phyloP scores from a whole-genome alignment of 2,113 vertebrate genomes.

The Cryptomyrus ogoouensis region DNA sequence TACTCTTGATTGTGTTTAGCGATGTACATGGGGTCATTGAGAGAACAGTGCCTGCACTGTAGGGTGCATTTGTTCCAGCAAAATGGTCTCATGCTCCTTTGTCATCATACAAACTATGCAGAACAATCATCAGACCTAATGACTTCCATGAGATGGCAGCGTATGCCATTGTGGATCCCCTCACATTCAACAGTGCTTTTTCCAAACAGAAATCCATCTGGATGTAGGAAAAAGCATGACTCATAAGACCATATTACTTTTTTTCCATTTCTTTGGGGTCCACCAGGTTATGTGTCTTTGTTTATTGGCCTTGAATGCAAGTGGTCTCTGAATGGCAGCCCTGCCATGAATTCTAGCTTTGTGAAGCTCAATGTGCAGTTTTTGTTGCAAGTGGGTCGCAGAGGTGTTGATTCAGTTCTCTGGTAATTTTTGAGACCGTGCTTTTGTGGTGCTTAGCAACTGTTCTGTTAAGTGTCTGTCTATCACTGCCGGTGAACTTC shows the following conservation, averaged over 20 bases:
- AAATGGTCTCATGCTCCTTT: background rate
- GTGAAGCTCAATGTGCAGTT: background rate
- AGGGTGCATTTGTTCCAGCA: background rate
- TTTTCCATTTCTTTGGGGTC: background rate
- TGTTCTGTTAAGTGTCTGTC: background rate
- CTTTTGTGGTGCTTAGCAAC: background rate
- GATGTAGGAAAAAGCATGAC: background rate
- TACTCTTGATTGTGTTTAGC: background rate
- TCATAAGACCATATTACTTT: background rate
- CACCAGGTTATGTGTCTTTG: background rate
- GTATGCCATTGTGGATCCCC: background rate
- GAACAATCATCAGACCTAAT: background rate
- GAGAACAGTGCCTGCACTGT: background rate
- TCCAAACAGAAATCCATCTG: background rate
- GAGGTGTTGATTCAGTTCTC: background rate
- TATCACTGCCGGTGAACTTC: background rate
- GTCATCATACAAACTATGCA: background rate
- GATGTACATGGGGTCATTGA: background rate
- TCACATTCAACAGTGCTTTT: background rate
- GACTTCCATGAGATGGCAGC: background rate
- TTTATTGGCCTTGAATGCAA: background rate
- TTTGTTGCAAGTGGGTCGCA: background rate
- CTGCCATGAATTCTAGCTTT: background rate
- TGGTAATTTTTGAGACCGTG: background rate
- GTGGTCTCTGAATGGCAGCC: background rate